A percentile compares a stretch with the other conserved stretches of the same genome.
Evolutionary conservation across 2,797 vertebrate genomes (phyloP).

Genomic region (Bryconaethiops microstoma): DNA sequence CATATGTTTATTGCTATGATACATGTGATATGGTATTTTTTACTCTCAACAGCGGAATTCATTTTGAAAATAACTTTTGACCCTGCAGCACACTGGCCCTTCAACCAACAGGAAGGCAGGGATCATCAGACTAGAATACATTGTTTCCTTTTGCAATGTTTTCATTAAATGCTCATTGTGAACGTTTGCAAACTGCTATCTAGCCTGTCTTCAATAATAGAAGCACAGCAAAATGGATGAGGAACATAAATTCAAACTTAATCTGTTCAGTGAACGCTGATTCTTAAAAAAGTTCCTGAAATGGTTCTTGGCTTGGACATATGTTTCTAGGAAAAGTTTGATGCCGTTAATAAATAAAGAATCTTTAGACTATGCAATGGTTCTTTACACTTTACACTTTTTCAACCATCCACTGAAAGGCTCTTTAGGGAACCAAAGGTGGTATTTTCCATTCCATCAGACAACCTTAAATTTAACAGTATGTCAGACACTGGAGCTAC

Average conservation of each 20-base stretch:
- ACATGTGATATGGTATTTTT: background rate
- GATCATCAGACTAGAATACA: conserved; percentile 1
- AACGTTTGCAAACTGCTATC: background rate
- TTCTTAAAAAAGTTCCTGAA: background rate
- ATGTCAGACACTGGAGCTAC: background rate
- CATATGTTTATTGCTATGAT: no score
- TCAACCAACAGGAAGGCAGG: conserved; percentile 1
- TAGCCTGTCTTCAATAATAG: background rate
- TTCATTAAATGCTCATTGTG: conserved; percentile 22
- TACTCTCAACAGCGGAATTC: background rate
- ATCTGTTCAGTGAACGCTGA: background rate
- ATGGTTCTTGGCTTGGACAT: background rate
- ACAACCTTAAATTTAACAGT: background rate
- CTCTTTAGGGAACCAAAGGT: background rate
- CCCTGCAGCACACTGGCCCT: background rate
- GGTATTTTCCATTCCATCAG: background rate
- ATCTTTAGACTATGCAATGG: background rate
- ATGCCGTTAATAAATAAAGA: background rate
- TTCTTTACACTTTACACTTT: background rate
- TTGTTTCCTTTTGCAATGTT: conserved; percentile 4
- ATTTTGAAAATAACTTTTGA: conserved; percentile 5
- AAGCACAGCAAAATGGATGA: background rate
- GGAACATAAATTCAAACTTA: background rate
- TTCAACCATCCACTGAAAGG: background rate
- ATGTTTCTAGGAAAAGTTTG: background rate